These are phyloP conservation scores for Parasteatoda tepidariorum DNA, from an alignment of 1,140 invertebrate genomes.

Conservation along the genomic window DNA sequence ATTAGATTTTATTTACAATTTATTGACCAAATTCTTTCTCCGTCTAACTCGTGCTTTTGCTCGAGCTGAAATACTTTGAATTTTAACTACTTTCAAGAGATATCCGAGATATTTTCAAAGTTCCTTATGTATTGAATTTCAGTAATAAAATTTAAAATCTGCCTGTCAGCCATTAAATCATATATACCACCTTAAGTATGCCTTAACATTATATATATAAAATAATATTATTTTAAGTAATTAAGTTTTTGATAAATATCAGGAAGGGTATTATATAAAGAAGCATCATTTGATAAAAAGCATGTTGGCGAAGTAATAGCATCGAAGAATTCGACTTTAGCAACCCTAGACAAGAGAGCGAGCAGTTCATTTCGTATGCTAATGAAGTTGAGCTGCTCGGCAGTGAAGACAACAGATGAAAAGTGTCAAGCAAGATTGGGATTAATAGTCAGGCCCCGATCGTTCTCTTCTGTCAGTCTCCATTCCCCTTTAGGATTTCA, in stretches of 20 bases:
- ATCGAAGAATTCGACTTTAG: neutral
- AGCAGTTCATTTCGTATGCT: slow-evolving; percentile 54
- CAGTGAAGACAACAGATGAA: slow-evolving; percentile 43
- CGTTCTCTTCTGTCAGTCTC: neutral
- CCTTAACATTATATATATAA: neutral
- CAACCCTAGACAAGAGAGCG: neutral
- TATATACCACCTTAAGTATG: neutral
- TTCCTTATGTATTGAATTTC: no score
- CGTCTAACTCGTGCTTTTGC: no score
- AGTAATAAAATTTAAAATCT: no score
- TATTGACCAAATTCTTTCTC: no score
- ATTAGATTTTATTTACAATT: no score
- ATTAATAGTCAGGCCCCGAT: slow-evolving; percentile 51
- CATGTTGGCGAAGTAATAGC: neutral
- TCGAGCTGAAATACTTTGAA: no score
- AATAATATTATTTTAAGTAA: neutral
- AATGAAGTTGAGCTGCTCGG: slow-evolving; percentile 43
- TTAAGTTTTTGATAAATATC: neutral
- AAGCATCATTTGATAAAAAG: neutral
- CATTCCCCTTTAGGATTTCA: neutral
- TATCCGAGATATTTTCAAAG: no score
- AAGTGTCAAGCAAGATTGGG: slow-evolving; percentile 54
- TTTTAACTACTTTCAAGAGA: no score
- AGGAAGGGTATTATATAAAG: neutral
- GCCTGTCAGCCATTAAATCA: no score